Conservation (phyloP, 2,113 vertebrate genomes). For the Malurus cyaneus region DNA sequence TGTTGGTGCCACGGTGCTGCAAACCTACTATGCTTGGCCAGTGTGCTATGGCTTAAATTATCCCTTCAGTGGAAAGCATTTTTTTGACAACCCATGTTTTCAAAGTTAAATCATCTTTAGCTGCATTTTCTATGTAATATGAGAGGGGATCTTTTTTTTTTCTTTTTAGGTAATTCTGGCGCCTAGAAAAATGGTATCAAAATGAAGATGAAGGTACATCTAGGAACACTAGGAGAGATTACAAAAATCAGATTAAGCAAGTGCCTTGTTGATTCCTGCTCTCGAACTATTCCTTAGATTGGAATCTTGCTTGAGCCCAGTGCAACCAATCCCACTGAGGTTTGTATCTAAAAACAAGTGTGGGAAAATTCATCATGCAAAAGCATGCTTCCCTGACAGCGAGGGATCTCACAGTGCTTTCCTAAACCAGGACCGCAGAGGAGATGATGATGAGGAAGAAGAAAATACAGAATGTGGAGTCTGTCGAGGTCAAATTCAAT, state of each 20-base stretch:
- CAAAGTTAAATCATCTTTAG: background rate
- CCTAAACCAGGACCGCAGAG: background rate
- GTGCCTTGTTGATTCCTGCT: background rate
- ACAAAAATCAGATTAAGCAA: background rate
- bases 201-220: background rate
- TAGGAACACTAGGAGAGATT: background rate
- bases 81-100: background rate
- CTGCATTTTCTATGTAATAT: background rate
- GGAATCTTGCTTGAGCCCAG: background rate
- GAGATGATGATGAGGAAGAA: background rate
- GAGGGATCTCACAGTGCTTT: background rate
- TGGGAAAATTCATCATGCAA: background rate
- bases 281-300: background rate
- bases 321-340: background rate
- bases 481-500: background rate
- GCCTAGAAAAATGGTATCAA: background rate
- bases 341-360: accelerated
- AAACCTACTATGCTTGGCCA: background rate
- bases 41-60: background rate
- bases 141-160: background rate
- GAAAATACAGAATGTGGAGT: background rate
- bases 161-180: background rate
- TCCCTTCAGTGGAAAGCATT: background rate
- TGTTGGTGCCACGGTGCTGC: background rate
- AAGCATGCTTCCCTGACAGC: accelerated